phyloP scores from a whole-genome alignment of 1,140 invertebrate genomes.

The Dinoponera quadriceps region DNA sequence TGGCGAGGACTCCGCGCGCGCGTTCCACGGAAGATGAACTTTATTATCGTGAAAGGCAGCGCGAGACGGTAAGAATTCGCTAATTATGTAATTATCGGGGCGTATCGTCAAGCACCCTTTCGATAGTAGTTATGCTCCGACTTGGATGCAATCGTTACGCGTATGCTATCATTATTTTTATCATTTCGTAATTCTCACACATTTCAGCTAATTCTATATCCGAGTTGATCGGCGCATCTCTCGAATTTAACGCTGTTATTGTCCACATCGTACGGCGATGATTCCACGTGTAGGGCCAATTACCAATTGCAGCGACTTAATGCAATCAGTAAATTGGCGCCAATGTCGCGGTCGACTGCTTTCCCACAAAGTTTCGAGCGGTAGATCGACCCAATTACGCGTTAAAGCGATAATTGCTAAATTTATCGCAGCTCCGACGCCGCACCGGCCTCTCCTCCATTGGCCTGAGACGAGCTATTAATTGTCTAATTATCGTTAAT shows the following conservation, averaged over 20 bases:
- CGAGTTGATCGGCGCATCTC: too few relatives aligned
- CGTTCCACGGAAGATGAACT: constrained; percentile 66
- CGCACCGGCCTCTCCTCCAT: constrained; percentile 67
- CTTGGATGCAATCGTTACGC: background rate
- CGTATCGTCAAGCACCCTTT: background rate
- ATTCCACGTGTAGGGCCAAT: constrained; percentile 71
- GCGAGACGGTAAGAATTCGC: constrained; percentile 35
- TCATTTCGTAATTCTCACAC: background rate
- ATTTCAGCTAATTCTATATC: too few relatives aligned
- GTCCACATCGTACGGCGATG: constrained; percentile 41
- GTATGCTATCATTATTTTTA: background rate
- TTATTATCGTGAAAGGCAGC: constrained; percentile 41
- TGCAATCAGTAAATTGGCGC: constrained; percentile 81
- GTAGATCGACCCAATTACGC: constrained; percentile 78
- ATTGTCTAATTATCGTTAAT: constrained; percentile 79
- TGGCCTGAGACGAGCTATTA: constrained; percentile 76
- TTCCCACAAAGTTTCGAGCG: constrained; percentile 80
- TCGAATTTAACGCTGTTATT: background rate
- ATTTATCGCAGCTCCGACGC: constrained; percentile 75
- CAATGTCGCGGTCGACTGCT: constrained; percentile 81
- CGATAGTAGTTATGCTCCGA: background rate
- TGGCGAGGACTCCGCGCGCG: constrained; percentile 44
- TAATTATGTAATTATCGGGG: constrained; percentile 49
- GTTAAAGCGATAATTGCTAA: constrained; percentile 81
- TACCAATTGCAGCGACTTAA: constrained; percentile 73